Base-by-base conservation (phyloP, 1,140 invertebrate species). In the Aphidius gifuensis region DNA sequence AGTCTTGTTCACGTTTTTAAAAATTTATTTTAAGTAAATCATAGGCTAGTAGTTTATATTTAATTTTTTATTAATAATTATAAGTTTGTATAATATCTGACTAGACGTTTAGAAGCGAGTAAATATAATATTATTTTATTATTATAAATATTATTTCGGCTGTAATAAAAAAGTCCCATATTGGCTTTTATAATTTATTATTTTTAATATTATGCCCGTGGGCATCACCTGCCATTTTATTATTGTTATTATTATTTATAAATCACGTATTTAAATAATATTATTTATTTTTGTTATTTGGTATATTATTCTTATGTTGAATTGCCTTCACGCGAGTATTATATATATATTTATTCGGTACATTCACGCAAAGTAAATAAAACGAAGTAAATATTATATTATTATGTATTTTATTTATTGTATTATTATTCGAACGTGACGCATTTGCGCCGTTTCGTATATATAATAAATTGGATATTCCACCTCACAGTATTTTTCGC, bases 401-500 rank as follows among this genome's bases (percentile, higher is more conserved):
- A 23, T 61, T 47, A 46, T 11, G 55, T 49, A 46, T 56, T 50
- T 23, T 32, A 32, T 55, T 32, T 54, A 55, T 53, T 61, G 53
- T 54, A 57, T 48, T 38, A 63, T 42, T 57, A 59, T 53, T 49
- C 48, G 64, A 66, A 66, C 64, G 61, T 66, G 61, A 62, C 64
- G 62, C 60, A 55, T 63, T 70, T 73, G 71, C 73, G 71, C 73
- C 72, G 71, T 78, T 72, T 55, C 11, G 40, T 55, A 42, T 39
- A 43, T 40, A 74, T 78, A 76, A 78, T 75, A 78, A 71, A 72
- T 80, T 80, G 74, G 75, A 77, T 58, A 48, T 51, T 77, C 72
- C 74, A 71, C 75, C 77, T 79, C 79, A 80, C 76, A 79, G 79
- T 80, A 81, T 78, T 70, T 32, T 42, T 80, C 76, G 79, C 79